These are phyloP conservation scores for Bugulina stolonifera DNA, from an alignment of 2,888 invertebrate species.

Conservation along the genomic window DNA sequence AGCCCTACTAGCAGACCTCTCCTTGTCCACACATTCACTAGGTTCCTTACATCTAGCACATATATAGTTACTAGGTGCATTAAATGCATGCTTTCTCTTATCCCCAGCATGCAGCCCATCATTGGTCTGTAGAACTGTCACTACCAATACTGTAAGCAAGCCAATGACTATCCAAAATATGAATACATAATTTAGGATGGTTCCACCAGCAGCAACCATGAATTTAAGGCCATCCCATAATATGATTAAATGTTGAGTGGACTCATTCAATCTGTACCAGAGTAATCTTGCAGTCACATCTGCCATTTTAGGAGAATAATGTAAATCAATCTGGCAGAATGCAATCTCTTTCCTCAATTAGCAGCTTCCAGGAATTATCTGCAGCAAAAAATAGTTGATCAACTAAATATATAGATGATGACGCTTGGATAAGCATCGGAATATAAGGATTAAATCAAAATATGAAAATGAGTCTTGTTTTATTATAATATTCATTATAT, in stretches of 20 bases:
- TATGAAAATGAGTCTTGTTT: too few species aligned
- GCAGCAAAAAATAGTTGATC: too few species aligned
- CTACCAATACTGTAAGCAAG: neutral
- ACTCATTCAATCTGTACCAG: conserved; percentile 50
- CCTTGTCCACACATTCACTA: too few species aligned
- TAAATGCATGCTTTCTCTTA: neutral
- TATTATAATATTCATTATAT: too few species aligned
- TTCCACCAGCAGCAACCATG: neutral
- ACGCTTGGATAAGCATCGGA: too few species aligned
- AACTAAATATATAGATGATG: too few species aligned
- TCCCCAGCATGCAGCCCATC: neutral
- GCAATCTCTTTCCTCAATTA: too few species aligned
- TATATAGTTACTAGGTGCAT: neutral
- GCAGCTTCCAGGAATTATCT: too few species aligned
- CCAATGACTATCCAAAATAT: conserved; percentile 1
- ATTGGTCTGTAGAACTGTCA: neutral
- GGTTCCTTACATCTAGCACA: neutral
- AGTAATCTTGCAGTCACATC: conserved; percentile 49
- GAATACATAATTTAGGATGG: conserved; percentile 8
- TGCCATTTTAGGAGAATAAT: conserved; percentile 45
- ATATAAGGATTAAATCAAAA: too few species aligned
- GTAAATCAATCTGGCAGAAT: too few species aligned
- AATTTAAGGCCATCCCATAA: neutral
- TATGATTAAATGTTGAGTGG: conserved; percentile 28
- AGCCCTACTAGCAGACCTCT: neutral